Conservation (phyloP, 2,888 invertebrate species). For the Cosmia trapezina region DNA sequence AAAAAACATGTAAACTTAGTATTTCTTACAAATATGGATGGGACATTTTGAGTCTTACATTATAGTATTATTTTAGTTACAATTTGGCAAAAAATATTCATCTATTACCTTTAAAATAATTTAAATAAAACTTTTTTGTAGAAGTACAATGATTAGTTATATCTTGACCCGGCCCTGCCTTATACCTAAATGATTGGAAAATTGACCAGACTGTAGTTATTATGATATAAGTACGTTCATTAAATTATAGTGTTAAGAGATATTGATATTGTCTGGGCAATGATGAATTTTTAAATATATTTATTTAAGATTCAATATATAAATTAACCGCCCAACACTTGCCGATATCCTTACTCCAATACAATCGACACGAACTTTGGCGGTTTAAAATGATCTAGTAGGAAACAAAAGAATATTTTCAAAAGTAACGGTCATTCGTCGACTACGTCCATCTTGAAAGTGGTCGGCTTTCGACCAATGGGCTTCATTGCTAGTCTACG, state of each 20-base stretch:
- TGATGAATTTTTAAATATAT: conserved; percentile 6
- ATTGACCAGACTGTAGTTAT: conserved; percentile 24
- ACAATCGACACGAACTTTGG: conserved; percentile 58
- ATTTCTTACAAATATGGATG: conserved; percentile 49
- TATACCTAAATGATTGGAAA: conserved; percentile 34
- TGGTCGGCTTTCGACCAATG: conserved; percentile 79
- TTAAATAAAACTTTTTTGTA: background rate
- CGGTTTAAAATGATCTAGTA: conserved; percentile 48
- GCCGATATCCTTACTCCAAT: conserved; percentile 30
- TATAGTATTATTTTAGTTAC: conserved; percentile 1
- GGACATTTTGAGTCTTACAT: conserved; percentile 28
- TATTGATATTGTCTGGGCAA: conserved; percentile 39
- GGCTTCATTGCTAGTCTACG: conserved; percentile 85
- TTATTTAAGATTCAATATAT: conserved; percentile 24
- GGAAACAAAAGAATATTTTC: conserved; percentile 53
- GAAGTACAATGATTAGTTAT: background rate
- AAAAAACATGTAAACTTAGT: background rate
- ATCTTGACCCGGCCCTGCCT: conserved; percentile 31
- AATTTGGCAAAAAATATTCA: conserved; percentile 4
- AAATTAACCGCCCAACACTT: conserved; percentile 44
- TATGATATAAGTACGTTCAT: conserved; percentile 18
- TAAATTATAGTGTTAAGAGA: conserved; percentile 17
- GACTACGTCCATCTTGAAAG: conserved; percentile 85
- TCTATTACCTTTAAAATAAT: background rate
- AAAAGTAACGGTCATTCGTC: conserved; percentile 79